Evolutionary conservation across 2,113 vertebrate species (phyloP).

Genomic region (Lophochroa leadbeateri): DNA sequence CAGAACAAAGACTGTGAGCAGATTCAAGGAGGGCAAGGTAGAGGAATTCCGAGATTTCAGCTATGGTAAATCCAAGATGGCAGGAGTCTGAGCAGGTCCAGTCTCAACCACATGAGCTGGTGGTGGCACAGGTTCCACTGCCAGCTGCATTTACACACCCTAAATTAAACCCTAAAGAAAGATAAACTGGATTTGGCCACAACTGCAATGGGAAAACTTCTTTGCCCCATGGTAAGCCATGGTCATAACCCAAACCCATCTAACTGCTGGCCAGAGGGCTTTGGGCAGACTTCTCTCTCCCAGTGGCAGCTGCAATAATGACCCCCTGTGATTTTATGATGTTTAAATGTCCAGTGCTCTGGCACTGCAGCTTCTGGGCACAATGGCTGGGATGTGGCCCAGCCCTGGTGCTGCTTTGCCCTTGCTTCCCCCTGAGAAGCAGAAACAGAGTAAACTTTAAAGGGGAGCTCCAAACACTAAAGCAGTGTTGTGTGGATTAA

Average conservation of each 20-base stretch:
- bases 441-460: background rate
- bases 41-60: background rate
- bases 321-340: background rate
- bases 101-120: background rate
- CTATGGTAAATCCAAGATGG: background rate
- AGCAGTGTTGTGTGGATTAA: background rate
- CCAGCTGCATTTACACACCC: accelerated
- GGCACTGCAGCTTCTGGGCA: background rate
- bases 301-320: background rate
- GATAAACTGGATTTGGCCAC: background rate
- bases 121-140: accelerated
- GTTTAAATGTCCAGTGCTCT: background rate
- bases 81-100: background rate
- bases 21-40: background rate
- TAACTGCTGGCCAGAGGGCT: background rate
- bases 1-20: background rate
- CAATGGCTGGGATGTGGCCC: accelerated
- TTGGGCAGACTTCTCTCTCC: background rate
- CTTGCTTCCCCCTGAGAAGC: background rate
- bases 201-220: background rate
- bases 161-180: background rate
- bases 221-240: background rate
- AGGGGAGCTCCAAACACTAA: background rate
- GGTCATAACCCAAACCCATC: background rate
- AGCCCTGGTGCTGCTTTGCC: background rate